Base-by-base conservation (phyloP, 1,140 invertebrate genomes). In the Pogonomyrmex barbatus region DNA sequence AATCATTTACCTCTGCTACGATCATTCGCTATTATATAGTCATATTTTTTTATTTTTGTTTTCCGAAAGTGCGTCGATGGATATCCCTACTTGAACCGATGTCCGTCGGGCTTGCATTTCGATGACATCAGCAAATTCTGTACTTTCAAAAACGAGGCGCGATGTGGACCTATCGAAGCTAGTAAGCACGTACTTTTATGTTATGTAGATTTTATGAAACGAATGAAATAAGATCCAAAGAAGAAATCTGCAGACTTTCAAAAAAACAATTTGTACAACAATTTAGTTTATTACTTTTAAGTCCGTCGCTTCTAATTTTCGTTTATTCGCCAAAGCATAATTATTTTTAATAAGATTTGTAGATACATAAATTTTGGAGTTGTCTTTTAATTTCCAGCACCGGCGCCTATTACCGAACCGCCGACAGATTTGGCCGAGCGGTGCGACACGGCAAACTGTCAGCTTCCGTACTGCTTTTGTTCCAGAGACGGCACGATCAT, bases 381-480 rank as follows among this genome's bases (percentile, higher is more conserved):
- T 54, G 17, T 30, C 17, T 17, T 71, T 47, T 8, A 45, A 84
- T 79, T 94, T 95, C 67, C 90, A 98, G 97, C 97, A 14, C 96
- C 96, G 82, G 96, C 97, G 12, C 97, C 98, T 2, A 95, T 96
- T 54, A 98, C 98, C 1, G 98, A 98, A 93, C 95, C 97, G 5
- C 97, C 98, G 4, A 95, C 96, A 47, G 97, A 98, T 93, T 95
- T 97, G 84, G 98, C 98, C 2, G 95, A 96, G 56, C 97, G 96
- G 93, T 99, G 98, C 92, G 97, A 98, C 89, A 95, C 96, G 1
- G 94, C 96, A 0, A 95, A 97, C 60, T 99, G 99, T 92, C 93
- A 96, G 68, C 95, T 99, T 78, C 98, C 98, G 8, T 98, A 99
- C 91, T 99, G 99, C 93, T 99, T 97, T 94, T 99, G 98, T 93